Evolutionary conservation across 2,797 vertebrate species (phyloP), one percentile per base, ranked within the genome.

Genomic region (Propithecus perrieri): DNA sequence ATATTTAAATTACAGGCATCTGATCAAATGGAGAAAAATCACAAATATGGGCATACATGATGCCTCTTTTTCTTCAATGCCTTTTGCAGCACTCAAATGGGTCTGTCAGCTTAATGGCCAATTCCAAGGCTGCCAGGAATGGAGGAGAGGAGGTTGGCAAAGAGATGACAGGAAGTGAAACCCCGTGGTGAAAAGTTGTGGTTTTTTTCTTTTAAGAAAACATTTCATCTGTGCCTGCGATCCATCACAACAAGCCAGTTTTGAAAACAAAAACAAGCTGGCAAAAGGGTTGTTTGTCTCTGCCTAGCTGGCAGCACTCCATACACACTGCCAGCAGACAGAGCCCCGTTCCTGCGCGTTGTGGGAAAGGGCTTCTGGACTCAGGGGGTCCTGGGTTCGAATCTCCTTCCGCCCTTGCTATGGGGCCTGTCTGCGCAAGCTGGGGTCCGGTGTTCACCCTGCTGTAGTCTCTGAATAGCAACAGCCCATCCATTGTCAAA

Each of bases 1-100:
- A 11, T 87, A 95, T 92, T 95, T 79, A 96, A 97, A 97, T 88
- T 92, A 87, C 61, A 95, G 90, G 71, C 90, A 92, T 91, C 74
- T 35, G 65, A 95, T 97, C 84, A 93, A 96, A 94, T 33, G 71
- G 85, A 92, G 65, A 83, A 86, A 96, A 92, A 96, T 89, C 75
- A 93, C 86, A 57, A 80, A 83, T 30, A 35, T 5, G 22, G 50
- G 50, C 87, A 48, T 53, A 86, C 86, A 81, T 11, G 33, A 76
- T 61, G 50, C 14, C 89, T 90, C 95, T 94, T 91, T 88, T 43
- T 57, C 38, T 71, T 88, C 50, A 35, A 15, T 11, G 87, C 48
- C 89, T 93, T 69, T 89, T 24, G 11, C 12, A 35, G 46, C 63
- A 74, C 81, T 94, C 61, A 43, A 48, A 92, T 89, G 81, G 80